Evolutionary conservation across 2,888 invertebrate genomes (phyloP).

Genomic region (Calameuta idolon): DNA sequence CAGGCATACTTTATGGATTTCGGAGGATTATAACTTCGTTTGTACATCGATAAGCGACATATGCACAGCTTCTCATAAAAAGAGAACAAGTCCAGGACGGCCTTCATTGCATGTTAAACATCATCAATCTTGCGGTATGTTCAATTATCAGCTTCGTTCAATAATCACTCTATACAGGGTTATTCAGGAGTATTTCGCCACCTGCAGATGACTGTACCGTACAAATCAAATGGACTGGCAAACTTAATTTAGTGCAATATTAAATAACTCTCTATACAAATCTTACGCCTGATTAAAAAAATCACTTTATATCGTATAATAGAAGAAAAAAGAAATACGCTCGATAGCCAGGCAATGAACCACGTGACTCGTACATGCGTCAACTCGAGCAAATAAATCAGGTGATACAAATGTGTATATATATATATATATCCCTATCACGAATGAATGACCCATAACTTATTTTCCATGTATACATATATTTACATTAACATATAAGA

Average conservation of each 20-base stretch:
- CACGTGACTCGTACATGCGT: no score
- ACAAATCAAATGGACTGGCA: neutral
- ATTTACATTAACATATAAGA: neutral
- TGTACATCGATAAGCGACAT: neutral
- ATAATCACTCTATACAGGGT: neutral
- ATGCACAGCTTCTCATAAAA: neutral
- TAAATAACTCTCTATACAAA: no score
- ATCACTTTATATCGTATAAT: no score
- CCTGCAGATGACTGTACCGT: neutral
- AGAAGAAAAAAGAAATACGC: no score
- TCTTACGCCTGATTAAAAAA: no score
- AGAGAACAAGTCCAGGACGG: neutral
- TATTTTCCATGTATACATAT: neutral
- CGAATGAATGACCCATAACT: neutral
- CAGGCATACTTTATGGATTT: neutral
- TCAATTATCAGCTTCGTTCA: no score
- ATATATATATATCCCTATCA: neutral
- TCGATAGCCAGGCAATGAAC: no score
- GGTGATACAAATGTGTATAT: no score
- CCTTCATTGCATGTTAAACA: neutral
- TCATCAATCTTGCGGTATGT: no score
- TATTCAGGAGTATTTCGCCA: neutral
- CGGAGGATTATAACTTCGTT: neutral
- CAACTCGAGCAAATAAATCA: no score
- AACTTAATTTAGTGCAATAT: no score